A percentile compares a stretch with the other conserved stretches of the same genome.
Conservation (phyloP, 2,797 vertebrate species). For the Lacerta bilineata region DNA sequence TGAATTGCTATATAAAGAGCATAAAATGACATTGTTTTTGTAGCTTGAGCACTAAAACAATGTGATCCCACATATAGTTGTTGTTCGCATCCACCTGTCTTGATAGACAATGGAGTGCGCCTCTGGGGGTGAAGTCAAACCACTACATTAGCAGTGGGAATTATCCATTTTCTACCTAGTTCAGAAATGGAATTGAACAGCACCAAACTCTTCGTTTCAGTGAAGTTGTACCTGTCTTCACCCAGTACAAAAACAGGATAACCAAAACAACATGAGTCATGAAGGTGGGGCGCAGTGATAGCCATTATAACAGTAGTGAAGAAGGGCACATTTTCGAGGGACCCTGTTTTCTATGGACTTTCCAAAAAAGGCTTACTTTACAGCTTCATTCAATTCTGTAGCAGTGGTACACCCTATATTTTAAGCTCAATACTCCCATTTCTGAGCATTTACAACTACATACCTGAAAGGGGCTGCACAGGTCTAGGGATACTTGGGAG, state of each 20-base stretch:
- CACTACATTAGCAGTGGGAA: too few relatives aligned
- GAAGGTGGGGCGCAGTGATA: too few relatives aligned
- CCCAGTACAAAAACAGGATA: neutral
- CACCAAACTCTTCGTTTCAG: neutral
- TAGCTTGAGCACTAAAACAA: too few relatives aligned
- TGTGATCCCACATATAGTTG: too few relatives aligned
- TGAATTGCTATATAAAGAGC: neutral
- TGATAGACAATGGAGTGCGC: too few relatives aligned
- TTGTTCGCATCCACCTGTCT: too few relatives aligned
- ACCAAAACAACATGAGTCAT: too few relatives aligned
- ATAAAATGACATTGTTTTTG: neutral
- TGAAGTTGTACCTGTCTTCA: neutral
- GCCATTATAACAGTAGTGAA: neutral
- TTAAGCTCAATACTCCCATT: neutral
- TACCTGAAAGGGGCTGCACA: neutral
- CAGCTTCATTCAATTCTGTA: neutral
- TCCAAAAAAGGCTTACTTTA: neutral
- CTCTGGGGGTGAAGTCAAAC: too few relatives aligned
- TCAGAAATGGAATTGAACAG: too few relatives aligned
- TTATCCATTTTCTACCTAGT: neutral
- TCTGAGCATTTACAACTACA: conserved; percentile 9
- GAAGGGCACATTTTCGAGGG: neutral
- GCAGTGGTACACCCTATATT: neutral
- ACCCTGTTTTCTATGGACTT: neutral
- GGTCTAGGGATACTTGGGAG: neutral